phyloP scores from a whole-genome alignment of 2,888 invertebrate genomes.

The Drosophila cracens region DNA sequence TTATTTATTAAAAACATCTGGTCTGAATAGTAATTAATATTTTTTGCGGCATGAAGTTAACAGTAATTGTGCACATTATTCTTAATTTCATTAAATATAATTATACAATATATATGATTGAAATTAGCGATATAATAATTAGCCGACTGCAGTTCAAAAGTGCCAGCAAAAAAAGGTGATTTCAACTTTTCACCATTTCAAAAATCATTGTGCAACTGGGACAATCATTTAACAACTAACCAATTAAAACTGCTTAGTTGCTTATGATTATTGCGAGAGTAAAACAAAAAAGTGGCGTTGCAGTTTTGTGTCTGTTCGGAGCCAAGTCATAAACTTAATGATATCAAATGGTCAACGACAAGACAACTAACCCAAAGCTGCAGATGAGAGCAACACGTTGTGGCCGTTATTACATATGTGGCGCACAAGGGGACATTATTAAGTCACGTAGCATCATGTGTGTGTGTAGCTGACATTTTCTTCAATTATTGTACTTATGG shows the following conservation, averaged over 20 bases:
- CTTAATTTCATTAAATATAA: conserved; percentile 11
- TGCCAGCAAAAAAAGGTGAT: background rate
- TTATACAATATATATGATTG: conserved; percentile 3
- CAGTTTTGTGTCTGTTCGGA: conserved; percentile 26
- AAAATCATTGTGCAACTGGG: background rate
- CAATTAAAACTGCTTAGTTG: conserved; percentile 54
- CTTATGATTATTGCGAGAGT: conserved; percentile 10
- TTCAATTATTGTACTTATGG: conserved; percentile 78
- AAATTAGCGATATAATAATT: background rate
- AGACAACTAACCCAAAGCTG: conserved; percentile 38
- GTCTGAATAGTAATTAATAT: conserved; percentile 27
- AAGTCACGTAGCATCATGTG: conserved; percentile 75
- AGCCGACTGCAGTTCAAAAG: background rate
- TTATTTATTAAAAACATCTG: conserved; percentile 41
- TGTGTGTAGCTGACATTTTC: conserved; percentile 78
- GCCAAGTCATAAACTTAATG: conserved; percentile 53
- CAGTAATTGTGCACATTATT: conserved; percentile 24
- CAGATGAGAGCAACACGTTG: conserved; percentile 59
- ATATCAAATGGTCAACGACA: conserved; percentile 63
- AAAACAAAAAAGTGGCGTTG: conserved; percentile 31
- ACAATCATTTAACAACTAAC: conserved; percentile 8
- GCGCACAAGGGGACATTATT: conserved; percentile 68
- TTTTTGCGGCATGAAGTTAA: background rate
- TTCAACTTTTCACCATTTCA: background rate
- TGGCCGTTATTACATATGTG: conserved; percentile 53